Conservation (phyloP, 2,797 vertebrate species). For the Acanthopagrus latus region DNA sequence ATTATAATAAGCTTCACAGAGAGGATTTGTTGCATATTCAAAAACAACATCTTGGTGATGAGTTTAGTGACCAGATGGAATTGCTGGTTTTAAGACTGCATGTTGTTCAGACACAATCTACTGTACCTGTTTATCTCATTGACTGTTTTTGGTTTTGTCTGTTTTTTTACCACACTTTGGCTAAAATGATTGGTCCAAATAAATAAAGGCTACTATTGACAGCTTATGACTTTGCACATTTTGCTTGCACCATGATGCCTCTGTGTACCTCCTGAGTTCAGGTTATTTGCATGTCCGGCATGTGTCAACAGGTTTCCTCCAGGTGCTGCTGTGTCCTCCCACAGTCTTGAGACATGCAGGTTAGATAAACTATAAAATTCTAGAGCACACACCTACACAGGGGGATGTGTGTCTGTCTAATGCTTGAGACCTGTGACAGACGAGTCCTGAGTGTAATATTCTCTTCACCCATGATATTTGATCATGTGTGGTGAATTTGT, state of each 20-base stretch:
- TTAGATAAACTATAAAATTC: background rate
- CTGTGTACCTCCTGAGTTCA: background rate
- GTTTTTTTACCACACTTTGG: background rate
- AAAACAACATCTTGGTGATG: too few relatives aligned
- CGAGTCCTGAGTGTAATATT: too few relatives aligned
- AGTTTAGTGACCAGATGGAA: too few relatives aligned
- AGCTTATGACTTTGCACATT: background rate
- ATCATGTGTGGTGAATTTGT: background rate
- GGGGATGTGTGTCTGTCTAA: background rate
- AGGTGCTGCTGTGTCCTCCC: slow-evolving; percentile 4
- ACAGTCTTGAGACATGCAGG: background rate
- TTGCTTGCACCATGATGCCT: background rate
- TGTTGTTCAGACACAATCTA: too few relatives aligned
- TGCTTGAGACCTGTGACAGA: background rate
- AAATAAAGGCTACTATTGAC: too few relatives aligned
- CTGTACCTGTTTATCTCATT: background rate
- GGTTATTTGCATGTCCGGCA: background rate
- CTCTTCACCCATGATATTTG: background rate
- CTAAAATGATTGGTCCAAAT: background rate
- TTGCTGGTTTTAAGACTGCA: too few relatives aligned
- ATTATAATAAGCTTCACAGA: background rate
- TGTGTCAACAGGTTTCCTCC: background rate
- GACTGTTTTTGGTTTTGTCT: background rate
- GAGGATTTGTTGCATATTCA: background rate
- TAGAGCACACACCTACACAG: background rate